A percentile compares a stretch with the other conserved stretches of the same genome.
Evolutionary conservation across 2,113 vertebrate genomes (phyloP).

Genomic region (Canis aureus): DNA sequence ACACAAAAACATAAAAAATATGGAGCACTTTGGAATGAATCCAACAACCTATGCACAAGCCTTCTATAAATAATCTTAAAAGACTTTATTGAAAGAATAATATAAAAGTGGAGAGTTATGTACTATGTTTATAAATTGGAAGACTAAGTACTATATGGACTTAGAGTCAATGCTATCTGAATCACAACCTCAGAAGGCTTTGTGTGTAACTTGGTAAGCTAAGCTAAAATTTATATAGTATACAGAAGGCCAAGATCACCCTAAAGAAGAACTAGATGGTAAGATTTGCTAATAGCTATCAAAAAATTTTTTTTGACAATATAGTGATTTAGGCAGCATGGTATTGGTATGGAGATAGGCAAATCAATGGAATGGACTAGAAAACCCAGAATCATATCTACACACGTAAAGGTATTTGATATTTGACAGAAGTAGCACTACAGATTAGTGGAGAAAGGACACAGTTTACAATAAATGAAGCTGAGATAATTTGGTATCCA

Average conservation of each 20-base stretch:
- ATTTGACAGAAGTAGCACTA: neutral
- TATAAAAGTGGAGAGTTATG: neutral
- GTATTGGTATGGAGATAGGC: neutral
- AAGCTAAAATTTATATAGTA: neutral
- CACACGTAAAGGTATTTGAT: neutral
- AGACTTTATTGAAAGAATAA: neutral
- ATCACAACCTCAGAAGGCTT: neutral
- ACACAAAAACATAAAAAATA: neutral
- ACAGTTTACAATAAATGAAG: neutral
- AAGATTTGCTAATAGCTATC: neutral
- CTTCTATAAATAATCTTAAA: neutral
- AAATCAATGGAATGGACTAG: neutral
- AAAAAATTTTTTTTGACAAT: neutral
- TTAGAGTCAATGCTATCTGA: neutral
- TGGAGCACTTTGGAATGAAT: neutral
- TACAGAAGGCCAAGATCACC: neutral
- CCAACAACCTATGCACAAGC: neutral
- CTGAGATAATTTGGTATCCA: neutral
- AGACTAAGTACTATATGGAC: neutral
- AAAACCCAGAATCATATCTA: neutral
- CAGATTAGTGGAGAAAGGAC: neutral
- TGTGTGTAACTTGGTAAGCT: neutral
- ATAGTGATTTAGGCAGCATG: neutral
- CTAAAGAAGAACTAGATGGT: neutral
- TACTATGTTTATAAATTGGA: neutral